Conservation (phyloP, 2,888 invertebrate genomes). For the Callosobruchus maculatus region DNA sequence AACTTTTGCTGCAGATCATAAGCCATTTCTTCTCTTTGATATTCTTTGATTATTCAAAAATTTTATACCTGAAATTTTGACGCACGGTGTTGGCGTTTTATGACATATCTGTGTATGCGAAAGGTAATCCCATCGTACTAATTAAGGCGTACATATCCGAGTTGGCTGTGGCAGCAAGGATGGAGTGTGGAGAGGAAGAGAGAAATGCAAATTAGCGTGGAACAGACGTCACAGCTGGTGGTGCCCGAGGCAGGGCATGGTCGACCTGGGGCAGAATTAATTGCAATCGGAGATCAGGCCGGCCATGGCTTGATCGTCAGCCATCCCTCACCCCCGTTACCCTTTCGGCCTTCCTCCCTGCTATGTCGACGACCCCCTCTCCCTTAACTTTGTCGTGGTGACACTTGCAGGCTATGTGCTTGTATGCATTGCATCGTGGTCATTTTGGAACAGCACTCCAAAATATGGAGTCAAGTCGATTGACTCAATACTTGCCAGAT, state of each 20-base stretch:
- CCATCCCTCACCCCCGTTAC: background rate
- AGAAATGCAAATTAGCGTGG: background rate
- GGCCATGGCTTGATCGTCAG: slow-evolving; percentile 33
- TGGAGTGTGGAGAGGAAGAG: background rate
- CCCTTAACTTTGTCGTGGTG: background rate
- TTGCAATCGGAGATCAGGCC: slow-evolving; percentile 48
- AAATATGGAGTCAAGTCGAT: no score
- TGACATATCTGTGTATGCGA: background rate
- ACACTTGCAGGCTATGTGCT: background rate
- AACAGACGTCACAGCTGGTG: background rate
- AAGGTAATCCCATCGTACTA: background rate
- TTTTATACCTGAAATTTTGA: no score
- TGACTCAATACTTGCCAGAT: no score
- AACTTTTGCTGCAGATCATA: no score
- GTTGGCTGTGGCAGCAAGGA: background rate
- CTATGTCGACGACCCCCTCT: background rate
- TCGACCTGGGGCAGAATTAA: slow-evolving; percentile 43
- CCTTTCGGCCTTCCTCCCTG: background rate
- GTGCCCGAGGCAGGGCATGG: background rate
- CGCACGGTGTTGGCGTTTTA: no score
- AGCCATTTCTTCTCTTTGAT: no score
- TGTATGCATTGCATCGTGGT: no score
- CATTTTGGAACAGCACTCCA: no score
- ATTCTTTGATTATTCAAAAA: no score
- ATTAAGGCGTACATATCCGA: background rate